Base-by-base conservation (phyloP, 2,113 vertebrate species). In the Eudorcas thomsonii region DNA sequence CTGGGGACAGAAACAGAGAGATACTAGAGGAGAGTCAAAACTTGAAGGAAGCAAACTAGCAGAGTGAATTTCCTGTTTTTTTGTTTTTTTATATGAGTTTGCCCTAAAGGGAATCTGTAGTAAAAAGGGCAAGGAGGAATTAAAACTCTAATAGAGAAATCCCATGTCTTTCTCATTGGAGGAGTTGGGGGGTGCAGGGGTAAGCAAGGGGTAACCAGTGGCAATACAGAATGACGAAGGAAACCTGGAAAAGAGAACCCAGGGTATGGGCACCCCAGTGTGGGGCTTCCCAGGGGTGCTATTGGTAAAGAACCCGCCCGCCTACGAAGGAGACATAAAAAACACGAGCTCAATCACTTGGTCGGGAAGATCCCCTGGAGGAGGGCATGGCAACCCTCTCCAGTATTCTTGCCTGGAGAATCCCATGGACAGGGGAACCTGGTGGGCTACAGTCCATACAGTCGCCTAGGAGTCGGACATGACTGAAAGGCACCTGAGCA, bases 201-300 rank as follows among this genome's bases (percentile, higher is more conserved):
- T 55, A 77, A 28, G 55, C n/a, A n/a, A 19, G 16, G 52, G 43
- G 48, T 28, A 78, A 80, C 17, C 3, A 57, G 10, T 21, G 43
- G n/a, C 30, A 50, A 82, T 0, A 62, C 0, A 21, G 11, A 86
- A 3, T 74, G 36, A 33, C 1, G 9, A 54, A 54, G 23, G 36
- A 87, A 85, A 87, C 77, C 36, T 45, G 8, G 36, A 48, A 90
- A 16, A 77, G 14, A 57, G 26, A 86, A 77, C 52, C 4, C 74
- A 87, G 52, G 55, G 30, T 62, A 91, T 30, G 9, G n/a, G n/a
- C 71, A 59, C 10, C 13, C 36, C 52, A 55, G 50, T 62, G 62
- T 62, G n/a, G 17, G 50, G 21, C 33, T 36, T 36, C 21, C 64
- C 64, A 71, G n/a, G n/a, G n/a, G n/a, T 19, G 36, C n/a, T 71